Conservation (phyloP, 2,113 vertebrate genomes). For the Anas platyrhynchos region DNA sequence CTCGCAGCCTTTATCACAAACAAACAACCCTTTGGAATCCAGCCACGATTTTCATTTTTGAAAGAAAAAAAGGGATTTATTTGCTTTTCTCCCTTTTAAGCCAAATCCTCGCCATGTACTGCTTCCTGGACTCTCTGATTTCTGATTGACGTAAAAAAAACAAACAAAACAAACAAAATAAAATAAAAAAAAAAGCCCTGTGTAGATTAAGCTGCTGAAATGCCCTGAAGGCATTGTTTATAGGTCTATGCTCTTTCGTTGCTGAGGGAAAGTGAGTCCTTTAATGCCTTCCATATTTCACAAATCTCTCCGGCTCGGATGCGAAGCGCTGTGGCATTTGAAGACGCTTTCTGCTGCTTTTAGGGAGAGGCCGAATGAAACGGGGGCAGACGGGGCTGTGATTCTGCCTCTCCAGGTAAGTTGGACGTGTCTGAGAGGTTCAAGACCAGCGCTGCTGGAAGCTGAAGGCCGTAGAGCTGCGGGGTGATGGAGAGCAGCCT, state of each 20-base stretch:
- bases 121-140: slow-evolving; percentile 66
- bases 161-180: too few relatives aligned
- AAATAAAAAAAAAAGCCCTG: background rate
- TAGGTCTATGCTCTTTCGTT: slow-evolving; percentile 62
- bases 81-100: slow-evolving; percentile 61
- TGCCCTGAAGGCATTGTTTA: slow-evolving; percentile 68
- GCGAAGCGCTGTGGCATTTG: slow-evolving; percentile 36
- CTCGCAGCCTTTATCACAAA: slow-evolving; percentile 36
- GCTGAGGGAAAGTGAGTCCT: slow-evolving; percentile 73
- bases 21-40: slow-evolving; percentile 49
- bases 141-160: slow-evolving; percentile 56
- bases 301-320: slow-evolving; percentile 48
- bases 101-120: slow-evolving; percentile 67
- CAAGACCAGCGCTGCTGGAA: background rate
- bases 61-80: background rate
- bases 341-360: slow-evolving; percentile 61
- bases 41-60: slow-evolving; percentile 9
- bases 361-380: slow-evolving; percentile 17
- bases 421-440: background rate
- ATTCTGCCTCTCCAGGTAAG: background rate
- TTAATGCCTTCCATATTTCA: slow-evolving; percentile 78
- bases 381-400: background rate
- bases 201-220: slow-evolving; percentile 72
- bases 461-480: background rate
- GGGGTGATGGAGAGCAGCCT: background rate